phyloP scores from a whole-genome alignment of 2,797 vertebrate genomes.

The Zenarchopterus dispar region DNA sequence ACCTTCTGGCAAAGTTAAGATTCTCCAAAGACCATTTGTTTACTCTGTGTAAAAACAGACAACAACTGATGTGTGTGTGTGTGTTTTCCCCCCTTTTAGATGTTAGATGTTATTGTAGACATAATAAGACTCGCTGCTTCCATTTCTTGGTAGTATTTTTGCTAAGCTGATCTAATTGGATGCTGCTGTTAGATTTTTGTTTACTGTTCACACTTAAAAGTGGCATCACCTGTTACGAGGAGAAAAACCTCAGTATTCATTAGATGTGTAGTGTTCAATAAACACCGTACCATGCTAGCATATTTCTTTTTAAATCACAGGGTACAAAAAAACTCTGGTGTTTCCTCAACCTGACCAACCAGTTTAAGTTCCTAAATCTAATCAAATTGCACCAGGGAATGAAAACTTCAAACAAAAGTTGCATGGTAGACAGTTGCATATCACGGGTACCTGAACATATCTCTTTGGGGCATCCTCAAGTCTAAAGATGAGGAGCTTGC shows the following conservation, averaged over 20 bases:
- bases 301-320: too few species aligned
- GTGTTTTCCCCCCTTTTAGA: too few species aligned
- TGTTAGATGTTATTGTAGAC: background rate
- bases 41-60: background rate
- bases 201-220: background rate
- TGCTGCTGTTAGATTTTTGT: background rate
- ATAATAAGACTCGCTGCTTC: background rate
- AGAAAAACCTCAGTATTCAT: background rate
- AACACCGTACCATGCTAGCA: too few species aligned
- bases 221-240: background rate
- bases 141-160: background rate
- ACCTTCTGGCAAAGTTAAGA: background rate
- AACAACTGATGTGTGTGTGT: too few species aligned
- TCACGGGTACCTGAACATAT: too few species aligned
- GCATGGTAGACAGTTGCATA: too few species aligned
- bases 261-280: background rate
- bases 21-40: background rate
- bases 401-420: background rate
- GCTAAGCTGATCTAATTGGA: slow-evolving; percentile 13
- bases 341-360: too few species aligned
- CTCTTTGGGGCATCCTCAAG: too few species aligned
- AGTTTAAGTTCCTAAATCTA: background rate
- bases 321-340: too few species aligned
- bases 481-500: too few species aligned
- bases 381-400: background rate